Percentiles rank a stretch among this genome's conserved stretches.
phyloP scores from a whole-genome alignment of 2,113 vertebrate genomes.

The Onychostoma macrolepis region DNA sequence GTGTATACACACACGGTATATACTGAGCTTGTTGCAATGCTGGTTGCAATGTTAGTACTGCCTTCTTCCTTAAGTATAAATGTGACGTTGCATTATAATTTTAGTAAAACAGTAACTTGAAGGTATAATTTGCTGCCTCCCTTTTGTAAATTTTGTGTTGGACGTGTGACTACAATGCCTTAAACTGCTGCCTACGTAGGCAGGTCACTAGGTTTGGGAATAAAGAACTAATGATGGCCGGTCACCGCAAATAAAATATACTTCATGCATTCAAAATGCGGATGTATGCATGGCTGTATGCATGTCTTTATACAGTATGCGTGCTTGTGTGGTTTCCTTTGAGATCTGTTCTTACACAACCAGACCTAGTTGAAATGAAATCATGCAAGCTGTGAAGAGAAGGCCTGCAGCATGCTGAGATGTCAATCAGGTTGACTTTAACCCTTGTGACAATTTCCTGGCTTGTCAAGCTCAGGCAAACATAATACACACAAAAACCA shows the following conservation, averaged over 20 bases:
- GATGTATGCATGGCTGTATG: neutral
- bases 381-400: neutral
- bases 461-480: neutral
- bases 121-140: neutral
- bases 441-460: constrained; percentile 2
- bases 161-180: neutral
- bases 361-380: constrained; percentile 21
- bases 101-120: neutral
- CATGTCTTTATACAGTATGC: no score
- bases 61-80: neutral
- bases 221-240: neutral
- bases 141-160: neutral
- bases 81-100: neutral
- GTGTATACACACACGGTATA: neutral
- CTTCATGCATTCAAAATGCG: neutral
- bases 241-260: neutral
- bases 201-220: neutral
- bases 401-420: constrained; percentile 24
- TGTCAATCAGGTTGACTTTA: constrained; percentile 12
- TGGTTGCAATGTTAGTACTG: neutral
- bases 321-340: neutral
- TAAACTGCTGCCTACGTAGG: neutral
- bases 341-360: constrained; percentile 13
- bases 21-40: neutral
- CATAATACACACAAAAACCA: neutral